Percentiles rank a stretch among this genome's conserved stretches.
These are phyloP conservation scores for Coptodon bakossiorum DNA, from an alignment of 2,113 vertebrate species.

Conservation along the genomic window DNA sequence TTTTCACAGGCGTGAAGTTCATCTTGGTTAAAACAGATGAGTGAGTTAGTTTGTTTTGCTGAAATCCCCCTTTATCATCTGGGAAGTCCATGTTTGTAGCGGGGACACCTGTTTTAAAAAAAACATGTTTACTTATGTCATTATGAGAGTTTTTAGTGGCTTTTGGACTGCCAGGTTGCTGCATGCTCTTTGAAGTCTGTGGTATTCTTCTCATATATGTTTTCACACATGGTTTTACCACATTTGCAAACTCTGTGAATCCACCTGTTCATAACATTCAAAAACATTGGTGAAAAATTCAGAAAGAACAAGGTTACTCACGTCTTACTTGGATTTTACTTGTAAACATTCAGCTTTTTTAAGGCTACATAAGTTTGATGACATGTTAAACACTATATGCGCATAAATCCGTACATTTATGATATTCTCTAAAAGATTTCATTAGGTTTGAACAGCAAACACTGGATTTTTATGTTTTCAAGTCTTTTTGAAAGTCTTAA, in stretches of 20 bases:
- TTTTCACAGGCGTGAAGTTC: background rate
- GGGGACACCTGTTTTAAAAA: conserved; percentile 15
- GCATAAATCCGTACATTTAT: background rate
- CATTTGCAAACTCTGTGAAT: background rate
- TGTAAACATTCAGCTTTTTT: background rate
- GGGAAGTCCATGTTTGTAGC: conserved; percentile 34
- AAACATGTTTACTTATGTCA: conserved; percentile 17
- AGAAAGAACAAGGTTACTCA: background rate
- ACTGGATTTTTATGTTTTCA: background rate
- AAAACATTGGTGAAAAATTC: background rate
- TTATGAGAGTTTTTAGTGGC: background rate
- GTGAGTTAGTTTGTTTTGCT: background rate
- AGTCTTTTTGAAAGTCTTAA: background rate
- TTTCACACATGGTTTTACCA: background rate
- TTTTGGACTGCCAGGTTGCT: background rate
- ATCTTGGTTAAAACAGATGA: background rate
- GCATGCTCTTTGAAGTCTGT: background rate
- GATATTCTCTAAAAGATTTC: background rate
- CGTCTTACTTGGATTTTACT: background rate
- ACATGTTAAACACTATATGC: background rate
- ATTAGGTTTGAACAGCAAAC: background rate
- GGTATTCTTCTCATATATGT: background rate
- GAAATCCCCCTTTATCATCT: conserved; percentile 43
- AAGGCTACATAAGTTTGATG: background rate
- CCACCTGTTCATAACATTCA: background rate